These are phyloP conservation scores for Elephantulus edwardii DNA, from an alignment of 2,113 vertebrate species.

Conservation along the genomic window DNA sequence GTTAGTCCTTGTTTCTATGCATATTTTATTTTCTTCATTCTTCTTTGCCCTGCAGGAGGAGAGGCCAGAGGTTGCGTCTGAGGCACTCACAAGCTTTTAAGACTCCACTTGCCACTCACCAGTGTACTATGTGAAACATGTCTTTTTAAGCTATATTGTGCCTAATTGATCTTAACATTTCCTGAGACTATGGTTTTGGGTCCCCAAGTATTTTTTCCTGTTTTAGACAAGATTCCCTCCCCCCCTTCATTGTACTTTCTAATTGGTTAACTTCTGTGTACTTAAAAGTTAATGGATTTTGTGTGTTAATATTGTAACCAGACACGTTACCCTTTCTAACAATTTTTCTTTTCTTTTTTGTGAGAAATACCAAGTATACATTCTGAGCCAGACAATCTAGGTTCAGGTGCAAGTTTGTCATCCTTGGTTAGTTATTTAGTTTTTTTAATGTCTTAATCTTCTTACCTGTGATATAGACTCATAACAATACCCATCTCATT, in stretches of 20 bases:
- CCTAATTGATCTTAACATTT: too few species aligned
- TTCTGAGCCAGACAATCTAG: neutral
- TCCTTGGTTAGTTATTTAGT: neutral
- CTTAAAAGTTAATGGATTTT: neutral
- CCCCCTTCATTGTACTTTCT: neutral
- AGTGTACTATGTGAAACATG: too few species aligned
- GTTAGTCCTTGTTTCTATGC: too few species aligned
- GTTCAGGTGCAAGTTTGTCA: neutral
- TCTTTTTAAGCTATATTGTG: too few species aligned
- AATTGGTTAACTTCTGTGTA: neutral
- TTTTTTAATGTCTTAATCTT: neutral
- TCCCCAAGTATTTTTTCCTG: neutral
- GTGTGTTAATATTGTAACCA: neutral
- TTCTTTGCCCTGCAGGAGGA: too few species aligned
- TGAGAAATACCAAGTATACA: neutral
- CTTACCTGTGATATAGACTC: neutral
- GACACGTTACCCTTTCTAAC: neutral
- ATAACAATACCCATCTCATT: neutral
- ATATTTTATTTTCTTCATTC: too few species aligned
- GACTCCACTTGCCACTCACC: too few species aligned
- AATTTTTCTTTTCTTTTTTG: neutral
- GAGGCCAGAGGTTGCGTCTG: too few species aligned
- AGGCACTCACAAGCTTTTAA: too few species aligned
- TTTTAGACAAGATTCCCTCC: neutral
- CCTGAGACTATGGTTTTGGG: too few species aligned